These are phyloP conservation scores for Micronisus gabar DNA, from an alignment of 2,113 vertebrate genomes.

Conservation along the genomic window DNA sequence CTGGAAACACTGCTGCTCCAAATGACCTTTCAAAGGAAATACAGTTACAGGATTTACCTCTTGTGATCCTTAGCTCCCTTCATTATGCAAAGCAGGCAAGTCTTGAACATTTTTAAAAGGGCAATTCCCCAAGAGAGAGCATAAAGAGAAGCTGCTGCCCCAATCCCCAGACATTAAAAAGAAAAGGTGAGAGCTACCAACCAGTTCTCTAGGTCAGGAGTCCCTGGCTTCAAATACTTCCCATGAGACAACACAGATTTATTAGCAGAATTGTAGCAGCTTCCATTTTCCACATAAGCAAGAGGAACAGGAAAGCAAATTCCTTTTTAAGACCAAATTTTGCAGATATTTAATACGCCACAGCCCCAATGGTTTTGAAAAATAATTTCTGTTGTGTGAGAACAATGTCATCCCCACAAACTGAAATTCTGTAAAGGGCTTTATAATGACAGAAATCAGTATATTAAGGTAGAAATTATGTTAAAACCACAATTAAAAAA, in stretches of 20 bases:
- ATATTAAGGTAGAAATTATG: not conserved
- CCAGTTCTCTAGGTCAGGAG: not conserved
- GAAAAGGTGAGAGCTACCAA: not conserved
- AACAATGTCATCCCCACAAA: not conserved
- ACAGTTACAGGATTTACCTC: not conserved
- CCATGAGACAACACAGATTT: not conserved
- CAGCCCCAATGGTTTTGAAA: not conserved
- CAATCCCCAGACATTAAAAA: rapidly evolving
- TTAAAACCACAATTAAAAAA: not conserved
- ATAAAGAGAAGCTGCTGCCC: not conserved
- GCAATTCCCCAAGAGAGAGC: not conserved
- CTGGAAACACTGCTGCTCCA: not conserved
- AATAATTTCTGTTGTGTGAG: not conserved
- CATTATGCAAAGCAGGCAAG: not conserved
- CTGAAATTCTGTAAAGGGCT: not conserved
- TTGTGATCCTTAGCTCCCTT: not conserved
- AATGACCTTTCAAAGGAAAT: not conserved
- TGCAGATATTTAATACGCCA: not conserved
- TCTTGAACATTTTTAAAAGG: not conserved
- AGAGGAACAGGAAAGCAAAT: not conserved
- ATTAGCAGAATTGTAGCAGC: not conserved
- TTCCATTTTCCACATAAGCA: not conserved
- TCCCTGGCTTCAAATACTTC: not conserved
- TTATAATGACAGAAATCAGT: not conserved
- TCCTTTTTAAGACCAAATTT: not conserved